Evolutionary conservation across 2,113 vertebrate genomes (phyloP).

Genomic region (Ascaphus truei): DNA sequence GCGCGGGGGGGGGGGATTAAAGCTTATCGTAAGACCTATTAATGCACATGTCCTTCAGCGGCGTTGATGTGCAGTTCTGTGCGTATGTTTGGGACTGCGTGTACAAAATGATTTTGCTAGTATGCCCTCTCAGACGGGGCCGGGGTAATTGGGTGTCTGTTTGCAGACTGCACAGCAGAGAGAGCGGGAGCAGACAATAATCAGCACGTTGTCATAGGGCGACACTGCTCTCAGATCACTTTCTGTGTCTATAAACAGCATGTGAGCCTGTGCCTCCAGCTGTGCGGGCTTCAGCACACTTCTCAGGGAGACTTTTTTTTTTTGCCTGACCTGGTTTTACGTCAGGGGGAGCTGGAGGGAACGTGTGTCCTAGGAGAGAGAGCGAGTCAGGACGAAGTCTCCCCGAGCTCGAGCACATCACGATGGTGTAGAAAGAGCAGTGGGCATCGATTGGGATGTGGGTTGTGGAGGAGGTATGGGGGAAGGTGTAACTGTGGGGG

Average conservation of each 20-base stretch:
- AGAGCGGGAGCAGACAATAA: neutral
- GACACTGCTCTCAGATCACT: neutral
- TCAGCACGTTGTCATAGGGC: neutral
- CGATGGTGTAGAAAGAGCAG: neutral
- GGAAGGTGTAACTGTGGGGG: neutral
- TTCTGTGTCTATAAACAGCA: neutral
- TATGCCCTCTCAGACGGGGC: too few relatives aligned
- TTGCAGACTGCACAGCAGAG: neutral
- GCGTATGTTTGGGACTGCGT: too few relatives aligned
- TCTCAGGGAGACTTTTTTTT: neutral
- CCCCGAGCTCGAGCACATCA: neutral
- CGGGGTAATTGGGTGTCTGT: neutral
- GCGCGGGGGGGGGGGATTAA: too few relatives aligned
- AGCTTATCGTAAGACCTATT: too few relatives aligned
- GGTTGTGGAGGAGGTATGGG: neutral
- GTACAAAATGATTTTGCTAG: too few relatives aligned
- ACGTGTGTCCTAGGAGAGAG: conserved; percentile 1
- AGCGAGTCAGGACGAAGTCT: neutral
- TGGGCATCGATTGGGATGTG: neutral
- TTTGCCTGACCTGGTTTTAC: conserved; percentile 12
- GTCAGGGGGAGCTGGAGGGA: conserved; percentile 6
- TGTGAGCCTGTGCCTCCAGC: neutral
- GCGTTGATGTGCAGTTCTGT: too few relatives aligned
- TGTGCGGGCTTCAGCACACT: neutral
- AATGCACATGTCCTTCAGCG: too few relatives aligned